A percentile compares a stretch with the other conserved stretches of the same genome.
phyloP scores from a whole-genome alignment of 2,797 vertebrate genomes.

The Periparus ater region DNA sequence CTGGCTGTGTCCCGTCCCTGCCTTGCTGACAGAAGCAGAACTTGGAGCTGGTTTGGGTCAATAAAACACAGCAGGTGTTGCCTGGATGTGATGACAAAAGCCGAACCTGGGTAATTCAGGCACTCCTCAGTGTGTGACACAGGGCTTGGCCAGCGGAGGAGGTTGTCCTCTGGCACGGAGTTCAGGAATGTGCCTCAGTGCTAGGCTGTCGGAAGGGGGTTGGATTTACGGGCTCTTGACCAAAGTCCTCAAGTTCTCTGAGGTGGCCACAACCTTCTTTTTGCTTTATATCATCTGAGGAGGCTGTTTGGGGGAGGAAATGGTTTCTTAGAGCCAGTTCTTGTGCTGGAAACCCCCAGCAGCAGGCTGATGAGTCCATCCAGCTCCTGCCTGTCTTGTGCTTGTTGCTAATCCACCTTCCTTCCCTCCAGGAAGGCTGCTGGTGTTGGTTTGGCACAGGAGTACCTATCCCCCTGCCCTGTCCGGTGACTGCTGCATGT shows the following conservation, averaged over 20 bases:
- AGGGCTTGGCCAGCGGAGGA: background rate
- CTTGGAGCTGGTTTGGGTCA: background rate
- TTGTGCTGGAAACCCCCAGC: constrained; percentile 1
- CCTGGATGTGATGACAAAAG: background rate
- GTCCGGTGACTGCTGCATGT: rapidly evolving
- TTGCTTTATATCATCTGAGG: background rate
- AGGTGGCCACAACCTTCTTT: background rate
- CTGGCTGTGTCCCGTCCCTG: background rate
- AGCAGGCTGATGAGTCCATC: background rate
- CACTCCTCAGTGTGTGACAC: background rate
- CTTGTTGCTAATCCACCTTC: background rate
- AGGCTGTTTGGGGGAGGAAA: background rate
- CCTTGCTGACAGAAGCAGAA: rapidly evolving
- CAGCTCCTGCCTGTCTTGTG: constrained; percentile 34
- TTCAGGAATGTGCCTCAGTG: background rate
- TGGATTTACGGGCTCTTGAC: background rate
- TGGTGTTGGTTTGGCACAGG: background rate
- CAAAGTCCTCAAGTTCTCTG: background rate
- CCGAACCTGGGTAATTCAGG: background rate
- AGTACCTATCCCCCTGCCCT: background rate
- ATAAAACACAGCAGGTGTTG: background rate
- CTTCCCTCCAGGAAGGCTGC: background rate
- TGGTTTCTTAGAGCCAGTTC: background rate
- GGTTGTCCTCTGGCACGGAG: background rate
- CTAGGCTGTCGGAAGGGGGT: background rate